Evolutionary conservation across 2,797 vertebrate species (phyloP).

Genomic region (Spea hammondii): DNA sequence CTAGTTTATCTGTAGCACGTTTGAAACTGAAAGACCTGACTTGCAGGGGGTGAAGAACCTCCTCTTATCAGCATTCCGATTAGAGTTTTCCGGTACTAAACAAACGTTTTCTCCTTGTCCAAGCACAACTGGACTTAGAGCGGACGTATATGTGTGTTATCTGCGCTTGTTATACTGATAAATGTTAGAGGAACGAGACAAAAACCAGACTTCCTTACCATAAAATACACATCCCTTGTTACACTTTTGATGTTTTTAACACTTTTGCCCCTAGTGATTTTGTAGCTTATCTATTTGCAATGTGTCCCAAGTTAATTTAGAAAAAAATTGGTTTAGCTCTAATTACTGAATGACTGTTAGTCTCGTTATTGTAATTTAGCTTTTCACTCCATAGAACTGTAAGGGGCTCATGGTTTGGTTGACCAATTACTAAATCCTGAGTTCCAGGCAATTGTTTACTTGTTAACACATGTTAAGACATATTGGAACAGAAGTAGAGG

Average conservation of each 20-base stretch:
- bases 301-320: too few relatives aligned
- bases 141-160: constrained; percentile 5
- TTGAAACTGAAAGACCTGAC: constrained; percentile 11
- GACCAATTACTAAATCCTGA: too few relatives aligned
- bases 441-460: too few relatives aligned
- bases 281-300: too few relatives aligned
- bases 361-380: too few relatives aligned
- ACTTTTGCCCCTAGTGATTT: not conserved
- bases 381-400: too few relatives aligned
- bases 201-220: constrained; percentile 11
- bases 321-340: too few relatives aligned
- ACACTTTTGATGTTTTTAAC: not conserved
- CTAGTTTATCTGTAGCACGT: not conserved
- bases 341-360: too few relatives aligned
- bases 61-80: not conserved
- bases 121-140: constrained; percentile 1
- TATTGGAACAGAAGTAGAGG: too few relatives aligned
- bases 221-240: not conserved
- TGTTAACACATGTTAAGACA: too few relatives aligned
- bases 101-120: not conserved
- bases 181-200: not conserved
- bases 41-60: constrained; percentile 4
- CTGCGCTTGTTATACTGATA: constrained; percentile 22
- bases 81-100: constrained; percentile 22
- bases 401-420: too few relatives aligned